Evolutionary conservation across 2,797 vertebrate species (phyloP), one percentile per base, ranked within the genome.

Genomic region (Melanotaenia parkinsoni): DNA sequence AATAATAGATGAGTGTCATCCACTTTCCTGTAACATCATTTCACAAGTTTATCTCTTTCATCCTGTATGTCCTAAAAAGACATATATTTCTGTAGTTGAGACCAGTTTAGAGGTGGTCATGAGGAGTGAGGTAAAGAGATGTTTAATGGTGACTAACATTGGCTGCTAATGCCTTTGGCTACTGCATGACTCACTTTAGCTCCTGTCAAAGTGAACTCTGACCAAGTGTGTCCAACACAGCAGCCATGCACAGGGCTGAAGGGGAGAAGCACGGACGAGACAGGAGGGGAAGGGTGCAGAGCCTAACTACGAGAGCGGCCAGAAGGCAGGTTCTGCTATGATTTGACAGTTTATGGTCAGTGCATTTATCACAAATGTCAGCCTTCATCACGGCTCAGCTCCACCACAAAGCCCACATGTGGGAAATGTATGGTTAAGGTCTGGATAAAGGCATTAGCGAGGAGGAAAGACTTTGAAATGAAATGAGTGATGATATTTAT

Each of bases 291-390:
- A 83, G 79, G 77, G 81, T 81, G 80, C 74, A 66, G 64, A 88
- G 81, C 72, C 54, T 86, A 84, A 88, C 89, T 64, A 65, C 35
- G 62, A 87, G 79, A 88, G 86, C 57, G 70, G 81, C 92, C 86
- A 70, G 77, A 69, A 87, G 92, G 87, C 85, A 84, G 77, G 75
- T 81, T 84, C 76, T 76, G 76, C 83, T 79, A 50, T 66, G 82
- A 84, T 88, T 87, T 92, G 88, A 92, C 91, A 88, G 87, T 93
- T 93, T 92, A 92, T 92, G 91, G 91, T 92, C 89, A 92, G 80
- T 90, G 91, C 90, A 79, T 92, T 93, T 92, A 92, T 91, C 91
- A 89, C 83, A 84, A 86, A 91, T 90, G 92, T 91, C 91, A 89
- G 77, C 74, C 79, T 83, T 82, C 84, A 92, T 92, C 87, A 92